Conservation (phyloP, 2,888 invertebrate species). For the Stenichneumon culpator region DNA sequence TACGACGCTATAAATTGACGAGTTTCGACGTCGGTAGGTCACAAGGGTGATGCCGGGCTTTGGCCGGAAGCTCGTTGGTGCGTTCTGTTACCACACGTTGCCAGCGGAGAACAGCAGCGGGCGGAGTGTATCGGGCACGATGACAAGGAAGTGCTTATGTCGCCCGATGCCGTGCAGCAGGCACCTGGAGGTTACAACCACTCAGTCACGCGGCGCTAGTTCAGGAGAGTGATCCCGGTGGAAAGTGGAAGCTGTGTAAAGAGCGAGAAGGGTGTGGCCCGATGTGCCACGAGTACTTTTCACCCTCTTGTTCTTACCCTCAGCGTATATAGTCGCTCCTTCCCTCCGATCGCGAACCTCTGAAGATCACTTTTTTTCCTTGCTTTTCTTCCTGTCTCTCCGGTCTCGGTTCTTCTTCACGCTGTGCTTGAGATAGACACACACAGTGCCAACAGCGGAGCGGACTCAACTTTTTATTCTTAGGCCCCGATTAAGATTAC, state of each 20-base stretch:
- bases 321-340: conserved; percentile 51
- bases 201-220: conserved; percentile 75
- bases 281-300: conserved; percentile 73
- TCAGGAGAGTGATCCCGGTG: conserved; percentile 20
- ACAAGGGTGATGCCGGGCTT: neutral
- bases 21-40: conserved; percentile 24
- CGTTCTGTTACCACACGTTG: conserved; percentile 16
- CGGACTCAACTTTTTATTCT: conserved; percentile 40
- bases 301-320: conserved; percentile 63
- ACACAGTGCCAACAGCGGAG: conserved; percentile 1
- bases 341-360: conserved; percentile 51
- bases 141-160: conserved; percentile 57
- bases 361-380: conserved; percentile 57
- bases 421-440: conserved; percentile 42
- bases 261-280: conserved; percentile 71
- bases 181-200: conserved; percentile 72
- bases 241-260: conserved; percentile 52
- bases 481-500: conserved; percentile 80
- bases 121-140: conserved; percentile 54
- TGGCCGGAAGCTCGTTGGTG: neutral
- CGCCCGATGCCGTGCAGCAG: conserved; percentile 53
- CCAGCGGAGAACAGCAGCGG: conserved; percentile 26
- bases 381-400: conserved; percentile 68
- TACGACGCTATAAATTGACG: conserved; percentile 5
- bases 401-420: conserved; percentile 49